These are phyloP conservation scores for Glaucidium brasilianum DNA, from an alignment of 2,113 vertebrate species.

Conservation along the genomic window DNA sequence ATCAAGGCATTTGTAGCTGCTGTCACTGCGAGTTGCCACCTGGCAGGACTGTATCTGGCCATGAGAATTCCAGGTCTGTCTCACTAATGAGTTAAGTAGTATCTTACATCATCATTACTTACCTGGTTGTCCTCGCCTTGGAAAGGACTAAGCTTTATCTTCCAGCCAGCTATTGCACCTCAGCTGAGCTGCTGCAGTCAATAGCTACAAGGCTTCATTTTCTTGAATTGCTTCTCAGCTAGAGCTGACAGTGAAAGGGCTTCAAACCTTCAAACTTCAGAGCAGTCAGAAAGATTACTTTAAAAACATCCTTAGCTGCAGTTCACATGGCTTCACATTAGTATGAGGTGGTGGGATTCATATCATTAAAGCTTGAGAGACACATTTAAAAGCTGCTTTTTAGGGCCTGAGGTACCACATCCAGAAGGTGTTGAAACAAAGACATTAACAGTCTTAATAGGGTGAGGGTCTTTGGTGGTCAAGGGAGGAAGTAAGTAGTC, in stretches of 20 bases:
- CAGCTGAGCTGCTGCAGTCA: not conserved
- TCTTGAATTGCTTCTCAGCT: not conserved
- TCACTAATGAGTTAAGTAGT: not conserved
- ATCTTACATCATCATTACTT: not conserved
- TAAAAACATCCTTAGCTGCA: not conserved
- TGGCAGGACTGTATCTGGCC: not conserved
- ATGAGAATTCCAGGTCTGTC: too few relatives aligned
- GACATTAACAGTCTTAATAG: too few relatives aligned
- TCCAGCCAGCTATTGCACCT: not conserved
- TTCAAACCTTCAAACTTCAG: not conserved
- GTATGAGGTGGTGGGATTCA: not conserved
- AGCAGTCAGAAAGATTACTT: not conserved
- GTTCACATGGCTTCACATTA: not conserved
- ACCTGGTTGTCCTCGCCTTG: not conserved
- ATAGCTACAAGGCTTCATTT: not conserved
- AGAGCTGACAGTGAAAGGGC: not conserved
- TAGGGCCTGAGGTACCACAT: not conserved
- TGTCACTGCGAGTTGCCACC: not conserved
- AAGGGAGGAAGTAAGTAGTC: too few relatives aligned
- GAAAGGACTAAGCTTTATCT: not conserved
- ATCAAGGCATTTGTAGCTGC: fast-evolving
- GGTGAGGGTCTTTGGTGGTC: too few relatives aligned
- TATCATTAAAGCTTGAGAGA: not conserved
- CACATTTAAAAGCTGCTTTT: not conserved
- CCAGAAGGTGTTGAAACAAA: not conserved